phyloP scores from a whole-genome alignment of 2,797 vertebrate genomes.

The Sebastes itinus region DNA sequence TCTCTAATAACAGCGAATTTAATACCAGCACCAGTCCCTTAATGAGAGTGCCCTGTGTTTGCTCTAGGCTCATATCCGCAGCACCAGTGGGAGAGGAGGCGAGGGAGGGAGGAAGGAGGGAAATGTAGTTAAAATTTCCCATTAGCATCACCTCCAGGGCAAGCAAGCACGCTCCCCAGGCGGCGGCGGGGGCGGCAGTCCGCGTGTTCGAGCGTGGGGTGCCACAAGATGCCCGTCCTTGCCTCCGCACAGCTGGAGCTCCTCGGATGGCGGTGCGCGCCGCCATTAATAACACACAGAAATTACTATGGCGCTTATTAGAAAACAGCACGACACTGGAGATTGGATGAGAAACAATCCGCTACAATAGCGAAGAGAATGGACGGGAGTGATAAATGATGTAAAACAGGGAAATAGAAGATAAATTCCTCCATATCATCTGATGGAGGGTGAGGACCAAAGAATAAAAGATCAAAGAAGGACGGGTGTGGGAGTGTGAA shows the following conservation, averaged over 20 bases:
- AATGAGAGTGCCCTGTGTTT: slow-evolving; percentile 82
- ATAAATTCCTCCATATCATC: slow-evolving; percentile 20
- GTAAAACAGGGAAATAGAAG: slow-evolving; percentile 51
- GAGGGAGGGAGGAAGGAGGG: slow-evolving; percentile 58
- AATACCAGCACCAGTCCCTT: slow-evolving; percentile 80
- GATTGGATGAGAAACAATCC: slow-evolving; percentile 70
- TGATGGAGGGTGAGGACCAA: slow-evolving; percentile 22
- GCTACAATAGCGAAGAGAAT: slow-evolving; percentile 38
- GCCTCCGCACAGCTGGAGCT: slow-evolving; percentile 65
- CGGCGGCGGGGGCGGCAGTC: slow-evolving; percentile 1
- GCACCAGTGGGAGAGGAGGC: slow-evolving; percentile 66
- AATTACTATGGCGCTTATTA: slow-evolving; percentile 72
- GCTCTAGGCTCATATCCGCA: slow-evolving; percentile 79
- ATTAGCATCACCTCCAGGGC: slow-evolving; percentile 77
- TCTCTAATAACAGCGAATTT: slow-evolving; percentile 82
- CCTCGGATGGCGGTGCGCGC: neutral
- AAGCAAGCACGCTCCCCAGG: slow-evolving; percentile 49
- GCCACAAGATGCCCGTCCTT: slow-evolving; percentile 42
- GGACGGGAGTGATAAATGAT: slow-evolving; percentile 47
- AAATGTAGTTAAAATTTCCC: slow-evolving; percentile 80
- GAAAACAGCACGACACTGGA: slow-evolving; percentile 66
- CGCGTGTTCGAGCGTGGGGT: slow-evolving; percentile 15
- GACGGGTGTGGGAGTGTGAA: slow-evolving; percentile 45
- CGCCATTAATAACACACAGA: slow-evolving; percentile 70
- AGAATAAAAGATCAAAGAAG: slow-evolving; percentile 64